phyloP scores from a whole-genome alignment of 2,113 vertebrate genomes.

The Sus scrofa region DNA sequence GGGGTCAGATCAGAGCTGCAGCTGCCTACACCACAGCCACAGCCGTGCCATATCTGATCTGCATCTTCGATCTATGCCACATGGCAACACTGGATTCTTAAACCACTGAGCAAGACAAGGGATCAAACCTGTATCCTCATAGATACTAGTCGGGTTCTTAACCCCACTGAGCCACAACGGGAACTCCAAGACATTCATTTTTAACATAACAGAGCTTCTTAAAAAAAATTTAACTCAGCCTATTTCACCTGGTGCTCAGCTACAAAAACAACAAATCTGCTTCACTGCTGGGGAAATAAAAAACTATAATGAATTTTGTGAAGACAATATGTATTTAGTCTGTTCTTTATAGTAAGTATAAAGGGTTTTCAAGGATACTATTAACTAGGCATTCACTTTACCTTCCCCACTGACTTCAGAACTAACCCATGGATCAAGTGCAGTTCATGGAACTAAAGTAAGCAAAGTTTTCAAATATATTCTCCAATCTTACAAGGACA shows the following conservation, averaged over 20 bases:
- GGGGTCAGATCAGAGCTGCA: too few relatives aligned
- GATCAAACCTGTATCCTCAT: too few relatives aligned
- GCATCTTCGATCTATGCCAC: too few relatives aligned
- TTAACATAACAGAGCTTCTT: not conserved
- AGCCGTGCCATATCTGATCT: too few relatives aligned
- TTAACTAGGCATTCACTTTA: not conserved
- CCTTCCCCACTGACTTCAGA: not conserved
- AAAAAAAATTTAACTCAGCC: not conserved
- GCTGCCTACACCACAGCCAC: too few relatives aligned
- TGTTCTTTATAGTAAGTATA: not conserved
- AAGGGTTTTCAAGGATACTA: not conserved
- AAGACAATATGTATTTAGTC: not conserved
- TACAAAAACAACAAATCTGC: not conserved
- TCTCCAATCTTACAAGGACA: not conserved
- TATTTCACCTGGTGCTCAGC: not conserved
- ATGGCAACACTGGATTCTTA: too few relatives aligned
- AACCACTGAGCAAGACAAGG: too few relatives aligned
- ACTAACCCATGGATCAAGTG: not conserved
- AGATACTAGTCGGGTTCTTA: too few relatives aligned
- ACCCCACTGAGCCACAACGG: too few relatives aligned
- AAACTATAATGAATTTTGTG: not conserved
- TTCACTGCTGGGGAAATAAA: not conserved
- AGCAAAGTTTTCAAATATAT: not conserved
- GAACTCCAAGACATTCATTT: constrained; percentile 4
- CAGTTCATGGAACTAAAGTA: not conserved